phyloP scores from a whole-genome alignment of 2,797 vertebrate species.

The Triplophysa bombifrons region DNA sequence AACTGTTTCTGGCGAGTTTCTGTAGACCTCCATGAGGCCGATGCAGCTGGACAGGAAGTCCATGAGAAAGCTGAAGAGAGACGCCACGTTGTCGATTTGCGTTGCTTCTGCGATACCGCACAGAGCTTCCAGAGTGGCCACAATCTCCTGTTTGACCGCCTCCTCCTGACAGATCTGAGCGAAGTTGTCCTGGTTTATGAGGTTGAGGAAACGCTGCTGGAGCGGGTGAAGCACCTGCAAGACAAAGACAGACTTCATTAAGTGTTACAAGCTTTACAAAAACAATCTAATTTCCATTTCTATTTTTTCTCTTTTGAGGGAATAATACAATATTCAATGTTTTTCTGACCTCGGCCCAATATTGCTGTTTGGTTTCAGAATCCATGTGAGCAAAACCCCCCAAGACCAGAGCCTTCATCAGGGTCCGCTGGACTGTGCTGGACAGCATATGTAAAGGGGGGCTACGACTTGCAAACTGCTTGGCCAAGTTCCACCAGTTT shows the following conservation, averaged over 20 bases:
- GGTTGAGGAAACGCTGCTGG: conserved; percentile 95
- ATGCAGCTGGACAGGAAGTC: conserved; percentile 98
- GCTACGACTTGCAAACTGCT: conserved; percentile 93
- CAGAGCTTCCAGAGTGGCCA: conserved; percentile 92
- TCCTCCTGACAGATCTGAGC: conserved; percentile 96
- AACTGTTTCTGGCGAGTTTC: conserved; percentile 96
- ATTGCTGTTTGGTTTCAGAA: conserved; percentile 95
- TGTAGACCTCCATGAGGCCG: conserved; percentile 98
- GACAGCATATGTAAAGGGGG: conserved; percentile 95
- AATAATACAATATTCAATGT: not conserved
- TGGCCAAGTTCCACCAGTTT: conserved; percentile 98
- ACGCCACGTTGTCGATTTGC: conserved; percentile 96
- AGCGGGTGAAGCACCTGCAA: conserved; percentile 93
- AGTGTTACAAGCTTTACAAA: too few relatives aligned
- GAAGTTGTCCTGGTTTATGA: conserved; percentile 98
- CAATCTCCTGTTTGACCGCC: conserved; percentile 93
- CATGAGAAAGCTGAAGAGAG: conserved; percentile 98
- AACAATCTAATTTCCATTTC: too few relatives aligned
- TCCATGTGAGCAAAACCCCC: conserved; percentile 98
- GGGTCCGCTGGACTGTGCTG: conserved; percentile 91
- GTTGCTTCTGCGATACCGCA: conserved; percentile 98
- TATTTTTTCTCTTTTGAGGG: not conserved
- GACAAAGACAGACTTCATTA: not conserved
- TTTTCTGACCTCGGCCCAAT: conserved; percentile 92
- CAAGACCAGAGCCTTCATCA: conserved; percentile 97